These are phyloP conservation scores for Dichetophora obliterata DNA, from an alignment of 2,888 invertebrate genomes.

Conservation along the genomic window DNA sequence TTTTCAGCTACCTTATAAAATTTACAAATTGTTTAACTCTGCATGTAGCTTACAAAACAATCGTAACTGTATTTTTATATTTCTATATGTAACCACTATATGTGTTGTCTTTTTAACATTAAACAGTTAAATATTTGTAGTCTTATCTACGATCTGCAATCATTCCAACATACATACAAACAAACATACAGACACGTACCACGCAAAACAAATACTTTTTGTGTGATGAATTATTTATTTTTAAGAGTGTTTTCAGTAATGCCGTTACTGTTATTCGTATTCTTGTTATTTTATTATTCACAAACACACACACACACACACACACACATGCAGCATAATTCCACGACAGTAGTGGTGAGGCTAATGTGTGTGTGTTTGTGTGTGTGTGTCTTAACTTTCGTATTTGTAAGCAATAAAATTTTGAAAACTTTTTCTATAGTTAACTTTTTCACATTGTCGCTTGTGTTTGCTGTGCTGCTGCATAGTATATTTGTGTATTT, in stretches of 20 bases:
- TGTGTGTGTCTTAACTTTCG: not conserved
- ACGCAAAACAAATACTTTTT: not conserved
- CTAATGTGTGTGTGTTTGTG: not conserved
- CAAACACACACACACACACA: not conserved
- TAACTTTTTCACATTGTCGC: not conserved
- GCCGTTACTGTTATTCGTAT: not conserved
- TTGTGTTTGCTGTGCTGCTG: not conserved
- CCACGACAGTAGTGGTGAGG: not conserved
- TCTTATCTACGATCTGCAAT: too few relatives aligned
- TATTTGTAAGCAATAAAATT: not conserved
- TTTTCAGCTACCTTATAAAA: too few relatives aligned
- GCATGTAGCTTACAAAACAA: too few relatives aligned
- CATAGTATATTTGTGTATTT: constrained; percentile 26
- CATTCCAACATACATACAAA: too few relatives aligned
- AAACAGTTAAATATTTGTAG: too few relatives aligned
- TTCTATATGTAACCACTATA: too few relatives aligned
- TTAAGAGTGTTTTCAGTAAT: not conserved
- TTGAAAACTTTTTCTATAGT: not conserved
- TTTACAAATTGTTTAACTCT: too few relatives aligned
- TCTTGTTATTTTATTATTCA: not conserved
- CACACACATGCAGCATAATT: not conserved
- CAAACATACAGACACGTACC: too few relatives aligned
- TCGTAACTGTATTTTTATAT: too few relatives aligned
- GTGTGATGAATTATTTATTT: not conserved
- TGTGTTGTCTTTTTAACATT: too few relatives aligned